Percentiles rank a stretch among this genome's conserved stretches.
Evolutionary conservation across 2,888 invertebrate species (phyloP).

Genomic region (Dasypogon diadema): DNA sequence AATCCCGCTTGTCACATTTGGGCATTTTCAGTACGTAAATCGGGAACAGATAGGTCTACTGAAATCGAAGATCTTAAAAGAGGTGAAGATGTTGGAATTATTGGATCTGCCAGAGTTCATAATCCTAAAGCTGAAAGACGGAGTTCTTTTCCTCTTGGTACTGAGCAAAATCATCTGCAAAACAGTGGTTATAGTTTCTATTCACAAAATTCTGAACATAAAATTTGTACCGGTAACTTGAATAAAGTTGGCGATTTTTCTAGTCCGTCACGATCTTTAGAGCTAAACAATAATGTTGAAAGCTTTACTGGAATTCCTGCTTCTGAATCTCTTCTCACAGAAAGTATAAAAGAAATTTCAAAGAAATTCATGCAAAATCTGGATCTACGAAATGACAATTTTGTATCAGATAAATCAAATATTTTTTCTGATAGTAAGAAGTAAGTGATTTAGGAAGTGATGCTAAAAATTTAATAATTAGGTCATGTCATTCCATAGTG

Average conservation of each 20-base stretch:
- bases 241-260: conserved; percentile 63
- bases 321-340: conserved; percentile 65
- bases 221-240: too few relatives aligned
- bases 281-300: conserved; percentile 48
- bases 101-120: conserved; percentile 58
- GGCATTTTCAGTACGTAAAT: conserved; percentile 67
- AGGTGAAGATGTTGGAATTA: conserved; percentile 59
- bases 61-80: conserved; percentile 58
- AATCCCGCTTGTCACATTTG: conserved; percentile 67
- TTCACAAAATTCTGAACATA: conserved; percentile 55
- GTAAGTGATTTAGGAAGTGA: too few relatives aligned
- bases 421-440: too few relatives aligned
- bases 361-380: conserved; percentile 68
- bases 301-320: conserved; percentile 57
- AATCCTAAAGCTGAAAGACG: conserved; percentile 60
- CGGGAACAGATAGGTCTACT: conserved; percentile 66
- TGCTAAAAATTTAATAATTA: too few relatives aligned
- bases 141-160: too few relatives aligned
- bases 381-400: conserved; percentile 57
- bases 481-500: too few relatives aligned
- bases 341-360: conserved; percentile 68
- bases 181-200: conserved; percentile 5
- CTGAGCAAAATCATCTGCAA: too few relatives aligned
- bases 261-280: neutral
- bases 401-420: too few relatives aligned